phyloP scores from a whole-genome alignment of 2,113 vertebrate species.

The Heteronetta atricapilla region DNA sequence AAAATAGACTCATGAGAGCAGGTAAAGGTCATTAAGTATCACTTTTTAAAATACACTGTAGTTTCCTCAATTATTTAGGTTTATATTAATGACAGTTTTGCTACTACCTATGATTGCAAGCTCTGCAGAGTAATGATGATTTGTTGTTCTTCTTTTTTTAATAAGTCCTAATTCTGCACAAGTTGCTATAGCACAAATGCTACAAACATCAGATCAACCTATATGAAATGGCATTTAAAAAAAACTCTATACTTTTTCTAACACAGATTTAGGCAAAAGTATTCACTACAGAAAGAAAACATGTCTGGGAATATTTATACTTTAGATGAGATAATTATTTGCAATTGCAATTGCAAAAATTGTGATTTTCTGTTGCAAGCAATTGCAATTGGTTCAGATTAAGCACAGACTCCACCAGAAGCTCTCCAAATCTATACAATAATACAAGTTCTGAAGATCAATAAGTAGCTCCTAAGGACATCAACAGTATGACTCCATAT shows the following conservation, averaged over 20 bases:
- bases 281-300: neutral
- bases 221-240: neutral
- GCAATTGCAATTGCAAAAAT: neutral
- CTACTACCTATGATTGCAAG: neutral
- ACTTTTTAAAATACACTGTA: neutral
- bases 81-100: neutral
- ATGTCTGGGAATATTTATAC: neutral
- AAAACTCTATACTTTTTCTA: neutral
- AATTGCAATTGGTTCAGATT: neutral
- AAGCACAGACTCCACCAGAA: neutral
- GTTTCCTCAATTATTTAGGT: neutral
- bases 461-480: neutral
- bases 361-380: neutral
- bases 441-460: neutral
- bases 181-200: neutral
- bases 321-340: neutral
- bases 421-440: neutral
- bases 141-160: neutral
- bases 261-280: neutral
- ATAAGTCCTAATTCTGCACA: neutral
- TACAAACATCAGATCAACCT: neutral
- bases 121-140: neutral
- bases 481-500: neutral
- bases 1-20: neutral
- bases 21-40: neutral